Percentiles rank a stretch among this genome's conserved stretches.
Evolutionary conservation across 1,140 invertebrate genomes (phyloP).

Genomic region (Drosophila azteca): DNA sequence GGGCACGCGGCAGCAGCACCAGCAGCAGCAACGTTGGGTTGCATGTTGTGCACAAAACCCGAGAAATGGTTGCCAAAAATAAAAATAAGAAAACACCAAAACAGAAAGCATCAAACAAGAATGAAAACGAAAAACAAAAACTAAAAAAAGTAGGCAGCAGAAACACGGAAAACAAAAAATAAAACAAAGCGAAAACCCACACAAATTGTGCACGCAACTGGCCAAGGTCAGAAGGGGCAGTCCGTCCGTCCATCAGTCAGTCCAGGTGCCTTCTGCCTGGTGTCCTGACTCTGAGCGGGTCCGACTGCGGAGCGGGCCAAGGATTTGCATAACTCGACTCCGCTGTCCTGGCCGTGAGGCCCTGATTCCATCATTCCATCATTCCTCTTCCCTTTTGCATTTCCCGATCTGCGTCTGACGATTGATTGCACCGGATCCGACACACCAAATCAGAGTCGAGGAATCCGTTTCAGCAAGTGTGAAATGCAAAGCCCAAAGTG

Average conservation of each 20-base stretch:
- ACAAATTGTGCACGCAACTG: slow-evolving; percentile 55
- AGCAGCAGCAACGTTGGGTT: slow-evolving; percentile 27
- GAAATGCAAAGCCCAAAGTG: not conserved
- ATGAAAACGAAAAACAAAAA: slow-evolving; percentile 50
- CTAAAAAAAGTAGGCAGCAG: no score
- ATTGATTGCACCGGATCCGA: slow-evolving; percentile 31
- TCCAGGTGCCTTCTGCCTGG: slow-evolving; percentile 2
- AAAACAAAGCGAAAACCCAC: slow-evolving; percentile 40
- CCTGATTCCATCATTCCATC: no score
- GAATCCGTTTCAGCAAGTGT: not conserved
- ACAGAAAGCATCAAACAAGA: slow-evolving; percentile 57
- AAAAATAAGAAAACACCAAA: slow-evolving; percentile 43
- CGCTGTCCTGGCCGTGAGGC: slow-evolving; percentile 18
- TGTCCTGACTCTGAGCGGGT: no score
- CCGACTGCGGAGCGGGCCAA: not conserved
- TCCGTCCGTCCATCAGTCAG: slow-evolving; percentile 14
- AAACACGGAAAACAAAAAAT: not conserved
- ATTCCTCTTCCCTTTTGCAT: not conserved
- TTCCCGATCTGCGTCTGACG: slow-evolving; percentile 5
- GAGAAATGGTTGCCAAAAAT: slow-evolving; percentile 65
- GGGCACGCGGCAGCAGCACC: not conserved
- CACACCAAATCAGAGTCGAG: slow-evolving; percentile 2
- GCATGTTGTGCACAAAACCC: slow-evolving; percentile 53
- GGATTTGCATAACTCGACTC: slow-evolving; percentile 49
- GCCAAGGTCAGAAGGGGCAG: slow-evolving; percentile 43